Base-by-base conservation (phyloP, 2,888 invertebrate genomes). In the Galeopsomyia nigrocyanea region DNA sequence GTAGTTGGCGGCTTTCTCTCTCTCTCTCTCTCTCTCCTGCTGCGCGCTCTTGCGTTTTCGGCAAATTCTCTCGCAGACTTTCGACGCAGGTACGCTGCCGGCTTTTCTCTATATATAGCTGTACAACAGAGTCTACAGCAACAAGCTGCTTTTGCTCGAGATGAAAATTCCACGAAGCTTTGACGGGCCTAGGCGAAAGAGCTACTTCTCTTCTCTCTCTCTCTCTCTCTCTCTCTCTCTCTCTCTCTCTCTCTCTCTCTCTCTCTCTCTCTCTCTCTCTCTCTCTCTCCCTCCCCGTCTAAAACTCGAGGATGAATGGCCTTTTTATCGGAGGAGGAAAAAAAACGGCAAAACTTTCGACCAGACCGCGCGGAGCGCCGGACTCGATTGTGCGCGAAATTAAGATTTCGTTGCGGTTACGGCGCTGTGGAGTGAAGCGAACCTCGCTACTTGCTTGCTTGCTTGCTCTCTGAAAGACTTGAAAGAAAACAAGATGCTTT, bases 301-400 rank as follows among this genome's bases (percentile, higher is more conserved):
- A 62, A 17, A 49, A 47, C 49, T 50, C 31, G 49, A 64, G 56
- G 47, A 70, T 70, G 58, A 60, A 70, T 70, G 58, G 19, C 22
- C 58, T 58, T 70, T 70, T 70, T 58, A 63, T 64, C 58, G 57
- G 31, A 46, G 57, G 31, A 46, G 56, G n/a, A 56, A 16, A 56
- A 26, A 19, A 26, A 26, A 26, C 26, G 26, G 16, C 16, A 26
- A 26, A 55, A 68, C 31, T 55, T 61, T 6, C 16, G 21, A 31
- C 31, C 0, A 31, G 10, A 7, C 53, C 22, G 26, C n/a, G 61
- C 68, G 19, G n/a, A 31, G 31, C 31, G 39, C 13, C 63, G 62
- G 62, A 69, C 49, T 62, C 63, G 50, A 69, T 69, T 69, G 69
- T 14, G 69, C 69, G 63, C 63, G 63, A 69, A 69, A 69, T 69